A percentile compares a stretch with the other conserved stretches of the same genome.
Evolutionary conservation across 2,888 invertebrate species (phyloP).

Genomic region (Scaptomyza reducta): DNA sequence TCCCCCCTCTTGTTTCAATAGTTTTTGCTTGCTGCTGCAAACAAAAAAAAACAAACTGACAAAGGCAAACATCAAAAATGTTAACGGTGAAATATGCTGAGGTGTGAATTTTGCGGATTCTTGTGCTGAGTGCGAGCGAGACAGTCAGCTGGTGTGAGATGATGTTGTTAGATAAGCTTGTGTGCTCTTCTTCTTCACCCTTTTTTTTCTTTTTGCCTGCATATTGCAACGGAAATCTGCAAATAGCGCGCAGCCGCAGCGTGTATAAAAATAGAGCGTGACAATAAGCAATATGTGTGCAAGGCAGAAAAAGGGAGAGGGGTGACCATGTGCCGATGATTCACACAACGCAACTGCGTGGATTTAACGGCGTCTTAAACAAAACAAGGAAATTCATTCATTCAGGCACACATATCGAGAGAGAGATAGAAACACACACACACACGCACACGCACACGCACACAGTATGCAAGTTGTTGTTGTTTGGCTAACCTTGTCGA

Average conservation of each 20-base stretch:
- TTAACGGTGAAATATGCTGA: slow-evolving; percentile 28
- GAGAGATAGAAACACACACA: not conserved
- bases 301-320: too few species aligned
- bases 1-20: not conserved
- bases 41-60: slow-evolving; percentile 17
- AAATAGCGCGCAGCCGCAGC: slow-evolving; percentile 24
- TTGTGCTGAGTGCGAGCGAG: not conserved
- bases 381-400: slow-evolving; percentile 55
- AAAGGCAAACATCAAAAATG: slow-evolving; percentile 22
- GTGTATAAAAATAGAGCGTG: slow-evolving; percentile 9
- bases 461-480: not conserved
- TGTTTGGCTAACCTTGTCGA: slow-evolving; percentile 73
- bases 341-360: slow-evolving; percentile 43
- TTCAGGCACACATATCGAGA: slow-evolving; percentile 33
- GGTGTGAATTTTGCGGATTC: slow-evolving; percentile 31
- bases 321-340: slow-evolving; percentile 36
- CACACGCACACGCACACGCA: not conserved
- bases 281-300: not conserved
- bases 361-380: not conserved
- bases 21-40: slow-evolving; percentile 12
- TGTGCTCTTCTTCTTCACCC: not conserved
- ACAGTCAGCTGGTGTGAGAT: not conserved
- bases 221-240: not conserved
- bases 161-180: not conserved
- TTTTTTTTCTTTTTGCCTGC: too few species aligned